Evolutionary conservation across 2,888 invertebrate species (phyloP).

Genomic region (Acleris emargana): DNA sequence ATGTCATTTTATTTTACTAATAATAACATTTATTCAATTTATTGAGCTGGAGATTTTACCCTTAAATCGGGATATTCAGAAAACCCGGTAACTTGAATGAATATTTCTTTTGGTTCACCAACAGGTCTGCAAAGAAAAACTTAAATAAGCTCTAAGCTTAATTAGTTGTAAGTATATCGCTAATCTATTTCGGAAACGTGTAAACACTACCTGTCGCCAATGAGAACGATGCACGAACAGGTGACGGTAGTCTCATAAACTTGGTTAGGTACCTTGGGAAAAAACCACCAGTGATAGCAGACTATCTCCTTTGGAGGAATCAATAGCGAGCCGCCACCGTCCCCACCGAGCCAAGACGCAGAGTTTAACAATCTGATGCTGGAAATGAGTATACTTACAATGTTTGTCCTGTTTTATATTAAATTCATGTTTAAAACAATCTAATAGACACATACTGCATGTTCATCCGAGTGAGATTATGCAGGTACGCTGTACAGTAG

Average conservation of each 20-base stretch:
- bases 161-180: background rate
- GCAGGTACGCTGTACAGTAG: constrained; percentile 69
- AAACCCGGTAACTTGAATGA: constrained; percentile 68
- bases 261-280: constrained; percentile 61
- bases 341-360: constrained; percentile 72
- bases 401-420: background rate
- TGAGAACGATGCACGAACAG: constrained; percentile 70
- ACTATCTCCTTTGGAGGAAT: constrained; percentile 70
- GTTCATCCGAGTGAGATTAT: constrained; percentile 74
- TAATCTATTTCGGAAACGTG: background rate
- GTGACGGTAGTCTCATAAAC: constrained; percentile 71
- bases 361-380: constrained; percentile 68
- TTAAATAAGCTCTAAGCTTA: background rate
- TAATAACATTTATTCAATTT: background rate
- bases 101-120: constrained; percentile 70
- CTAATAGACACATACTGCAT: constrained; percentile 62
- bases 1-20: background rate
- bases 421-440: background rate
- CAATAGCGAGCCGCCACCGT: constrained; percentile 61
- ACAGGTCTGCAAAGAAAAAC: constrained; percentile 60
- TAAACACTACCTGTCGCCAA: constrained; percentile 61
- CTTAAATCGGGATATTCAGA: constrained; percentile 73
- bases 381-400: constrained; percentile 39
- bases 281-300: constrained; percentile 76
- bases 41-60: constrained; percentile 46